Conservation (phyloP, 2,797 vertebrate genomes). For the Protosalanx chinensis region DNA sequence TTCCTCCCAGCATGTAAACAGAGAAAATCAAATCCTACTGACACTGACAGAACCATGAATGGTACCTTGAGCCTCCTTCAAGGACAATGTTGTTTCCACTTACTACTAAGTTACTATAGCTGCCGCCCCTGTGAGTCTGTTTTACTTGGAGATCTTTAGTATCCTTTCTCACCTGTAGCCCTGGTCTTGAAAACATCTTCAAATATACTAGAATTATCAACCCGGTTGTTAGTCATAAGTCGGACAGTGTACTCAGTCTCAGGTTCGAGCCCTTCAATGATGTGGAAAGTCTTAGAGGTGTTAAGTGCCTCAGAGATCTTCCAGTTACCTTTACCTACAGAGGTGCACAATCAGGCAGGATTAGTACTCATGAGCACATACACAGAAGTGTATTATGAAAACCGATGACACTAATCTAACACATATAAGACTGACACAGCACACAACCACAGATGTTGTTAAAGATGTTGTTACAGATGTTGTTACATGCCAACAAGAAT, state of each 20-base stretch:
- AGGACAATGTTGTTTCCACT: constrained; percentile 33
- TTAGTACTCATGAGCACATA: constrained; percentile 38
- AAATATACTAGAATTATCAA: constrained; percentile 90
- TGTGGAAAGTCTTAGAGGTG: constrained; percentile 80
- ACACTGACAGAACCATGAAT: constrained; percentile 39
- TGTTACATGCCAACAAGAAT: neutral
- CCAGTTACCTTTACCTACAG: constrained; percentile 82
- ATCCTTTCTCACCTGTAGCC: constrained; percentile 82
- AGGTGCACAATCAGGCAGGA: constrained; percentile 43
- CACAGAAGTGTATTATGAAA: neutral
- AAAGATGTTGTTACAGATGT: constrained; percentile 6
- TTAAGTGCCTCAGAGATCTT: constrained; percentile 81
- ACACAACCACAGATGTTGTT: neutral
- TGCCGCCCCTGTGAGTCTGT: neutral
- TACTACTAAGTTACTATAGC: constrained; percentile 20
- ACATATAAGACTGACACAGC: constrained; percentile 13
- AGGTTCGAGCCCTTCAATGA: constrained; percentile 82
- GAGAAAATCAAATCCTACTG: constrained; percentile 55
- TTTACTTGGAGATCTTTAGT: neutral
- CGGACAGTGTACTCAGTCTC: constrained; percentile 83
- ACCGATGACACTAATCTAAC: neutral
- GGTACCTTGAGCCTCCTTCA: constrained; percentile 46
- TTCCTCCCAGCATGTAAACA: constrained; percentile 49
- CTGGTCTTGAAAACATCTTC: constrained; percentile 86
- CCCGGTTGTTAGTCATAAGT: constrained; percentile 84